Conservation (phyloP, 1,140 invertebrate species). For the Neodiprion lecontei region DNA sequence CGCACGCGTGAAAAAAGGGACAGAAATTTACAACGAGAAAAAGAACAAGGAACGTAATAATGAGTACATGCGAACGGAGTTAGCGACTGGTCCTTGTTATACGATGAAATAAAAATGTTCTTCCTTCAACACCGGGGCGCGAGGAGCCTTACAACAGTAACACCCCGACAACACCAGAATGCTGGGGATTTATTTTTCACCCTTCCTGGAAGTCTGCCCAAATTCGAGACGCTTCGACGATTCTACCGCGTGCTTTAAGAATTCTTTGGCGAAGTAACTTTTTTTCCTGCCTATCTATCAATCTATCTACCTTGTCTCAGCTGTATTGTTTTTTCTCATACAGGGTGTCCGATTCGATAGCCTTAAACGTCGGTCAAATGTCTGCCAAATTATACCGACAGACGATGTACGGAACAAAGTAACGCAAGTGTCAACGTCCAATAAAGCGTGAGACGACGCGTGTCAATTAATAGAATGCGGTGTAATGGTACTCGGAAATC, state of each 20-base stretch:
- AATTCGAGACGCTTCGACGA: not conserved
- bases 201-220: constrained; percentile 6
- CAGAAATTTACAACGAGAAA: no score
- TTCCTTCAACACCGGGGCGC: not conserved
- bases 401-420: no score
- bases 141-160: not conserved
- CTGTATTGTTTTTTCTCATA: no score
- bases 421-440: no score
- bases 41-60: not conserved
- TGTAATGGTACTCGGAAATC: no score
- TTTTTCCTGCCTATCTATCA: not conserved
- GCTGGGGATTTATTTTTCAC: constrained; percentile 1
- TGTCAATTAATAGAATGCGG: no score
- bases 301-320: no score
- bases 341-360: no score
- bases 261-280: constrained; percentile 1
- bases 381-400: no score
- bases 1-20: no score
- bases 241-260: not conserved
- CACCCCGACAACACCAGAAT: not conserved
- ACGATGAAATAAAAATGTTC: constrained; percentile 5
- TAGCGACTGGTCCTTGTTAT: not conserved
- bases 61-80: not conserved
- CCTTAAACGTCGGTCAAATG: no score
- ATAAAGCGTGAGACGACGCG: no score